phyloP scores from a whole-genome alignment of 2,113 vertebrate species.

The Chaetorhynchus papuensis region DNA sequence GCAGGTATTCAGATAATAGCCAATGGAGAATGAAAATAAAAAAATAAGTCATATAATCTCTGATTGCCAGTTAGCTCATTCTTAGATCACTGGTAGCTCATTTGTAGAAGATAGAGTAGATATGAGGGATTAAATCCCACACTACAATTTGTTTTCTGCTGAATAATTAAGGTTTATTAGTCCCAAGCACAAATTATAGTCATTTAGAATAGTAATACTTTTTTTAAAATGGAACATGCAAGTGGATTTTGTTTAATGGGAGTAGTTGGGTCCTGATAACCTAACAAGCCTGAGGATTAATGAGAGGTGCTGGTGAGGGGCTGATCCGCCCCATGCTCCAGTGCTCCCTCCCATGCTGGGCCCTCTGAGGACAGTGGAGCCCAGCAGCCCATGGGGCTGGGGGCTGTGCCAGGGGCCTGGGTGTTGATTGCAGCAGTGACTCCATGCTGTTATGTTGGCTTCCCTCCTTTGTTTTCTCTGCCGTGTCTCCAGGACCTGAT shows the following conservation, averaged over 20 bases:
- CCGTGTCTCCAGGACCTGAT: not conserved
- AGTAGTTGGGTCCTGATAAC: not conserved
- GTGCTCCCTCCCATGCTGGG: not conserved
- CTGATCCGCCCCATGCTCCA: accelerated
- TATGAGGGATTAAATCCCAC: not conserved
- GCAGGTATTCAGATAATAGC: not conserved
- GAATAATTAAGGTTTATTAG: slow-evolving; percentile 49
- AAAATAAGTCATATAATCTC: not conserved
- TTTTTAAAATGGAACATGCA: not conserved
- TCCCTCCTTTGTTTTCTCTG: not conserved
- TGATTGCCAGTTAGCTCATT: not conserved
- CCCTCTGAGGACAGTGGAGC: accelerated
- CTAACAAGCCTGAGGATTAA: not conserved
- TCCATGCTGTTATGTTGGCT: not conserved
- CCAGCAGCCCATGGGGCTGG: not conserved
- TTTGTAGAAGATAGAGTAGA: slow-evolving; percentile 26
- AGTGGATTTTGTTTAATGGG: not conserved
- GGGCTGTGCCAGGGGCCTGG: not conserved
- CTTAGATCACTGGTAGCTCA: not conserved
- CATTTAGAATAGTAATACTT: not conserved
- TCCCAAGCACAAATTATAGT: slow-evolving; percentile 19
- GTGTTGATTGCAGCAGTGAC: not conserved
- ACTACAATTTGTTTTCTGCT: slow-evolving; percentile 17
- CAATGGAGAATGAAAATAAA: not conserved
- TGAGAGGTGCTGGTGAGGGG: not conserved